Conservation (phyloP, 2,888 invertebrate genomes). For the Watsonalla binaria region DNA sequence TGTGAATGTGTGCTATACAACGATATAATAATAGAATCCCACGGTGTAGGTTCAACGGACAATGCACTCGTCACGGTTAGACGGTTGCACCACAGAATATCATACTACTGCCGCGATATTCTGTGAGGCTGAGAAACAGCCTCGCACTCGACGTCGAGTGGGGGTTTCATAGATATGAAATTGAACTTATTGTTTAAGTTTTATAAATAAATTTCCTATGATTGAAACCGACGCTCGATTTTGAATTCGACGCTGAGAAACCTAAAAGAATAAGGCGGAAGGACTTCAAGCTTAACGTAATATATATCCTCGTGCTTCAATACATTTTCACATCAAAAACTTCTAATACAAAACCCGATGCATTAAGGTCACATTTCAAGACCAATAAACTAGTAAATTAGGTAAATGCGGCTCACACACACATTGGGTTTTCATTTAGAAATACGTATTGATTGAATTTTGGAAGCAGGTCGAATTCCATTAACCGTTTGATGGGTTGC, state of each 20-base stretch:
- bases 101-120: too few species aligned
- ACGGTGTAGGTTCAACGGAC: constrained; percentile 64
- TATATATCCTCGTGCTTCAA: constrained; percentile 31
- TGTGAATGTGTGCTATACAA: constrained; percentile 50
- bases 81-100: constrained; percentile 23
- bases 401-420: constrained; percentile 31
- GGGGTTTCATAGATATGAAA: too few species aligned
- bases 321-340: constrained; percentile 8
- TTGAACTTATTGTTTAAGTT: too few species aligned
- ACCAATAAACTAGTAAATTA: constrained; percentile 39
- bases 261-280: too few species aligned
- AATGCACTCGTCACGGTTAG: constrained; percentile 54
- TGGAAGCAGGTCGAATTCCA: constrained; percentile 13
- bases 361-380: constrained; percentile 21
- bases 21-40: constrained; percentile 60
- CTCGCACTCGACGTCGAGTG: too few species aligned
- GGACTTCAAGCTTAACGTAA: constrained; percentile 36
- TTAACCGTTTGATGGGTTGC: constrained; percentile 7
- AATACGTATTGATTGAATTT: constrained; percentile 7
- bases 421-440: constrained; percentile 18
- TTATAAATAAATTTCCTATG: too few species aligned
- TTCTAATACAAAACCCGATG: background rate
- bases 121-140: too few species aligned
- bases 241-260: too few species aligned
- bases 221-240: too few species aligned